phyloP scores from a whole-genome alignment of 1,140 invertebrate genomes.

The Octopus bimaculoides region DNA sequence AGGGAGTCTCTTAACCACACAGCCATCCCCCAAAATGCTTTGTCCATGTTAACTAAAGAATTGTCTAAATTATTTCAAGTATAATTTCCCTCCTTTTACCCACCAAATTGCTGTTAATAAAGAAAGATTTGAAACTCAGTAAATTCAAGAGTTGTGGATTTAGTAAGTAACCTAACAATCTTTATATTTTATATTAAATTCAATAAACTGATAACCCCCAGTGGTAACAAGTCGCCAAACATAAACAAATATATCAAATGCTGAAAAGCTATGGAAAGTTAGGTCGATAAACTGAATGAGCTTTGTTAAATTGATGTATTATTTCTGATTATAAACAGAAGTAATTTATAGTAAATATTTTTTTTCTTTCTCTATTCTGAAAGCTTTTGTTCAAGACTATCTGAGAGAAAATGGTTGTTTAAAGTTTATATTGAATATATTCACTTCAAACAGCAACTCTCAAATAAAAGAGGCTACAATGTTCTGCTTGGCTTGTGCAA shows the following conservation, averaged over 20 bases:
- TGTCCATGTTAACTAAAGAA: no score
- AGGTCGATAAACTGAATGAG: background rate
- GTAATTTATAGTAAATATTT: background rate
- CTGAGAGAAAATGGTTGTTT: background rate
- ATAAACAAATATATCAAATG: background rate
- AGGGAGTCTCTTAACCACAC: no score
- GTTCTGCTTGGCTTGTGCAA: background rate
- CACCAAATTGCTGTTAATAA: no score
- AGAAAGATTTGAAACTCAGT: no score
- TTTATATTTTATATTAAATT: background rate
- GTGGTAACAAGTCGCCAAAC: background rate
- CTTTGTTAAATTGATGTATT: background rate
- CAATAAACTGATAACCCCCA: background rate
- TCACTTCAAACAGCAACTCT: background rate
- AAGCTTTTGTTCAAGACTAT: background rate
- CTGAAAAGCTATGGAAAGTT: background rate
- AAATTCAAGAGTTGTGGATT: no score
- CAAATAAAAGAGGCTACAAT: background rate
- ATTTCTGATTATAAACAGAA: background rate
- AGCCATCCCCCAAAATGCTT: no score
- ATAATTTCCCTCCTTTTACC: no score
- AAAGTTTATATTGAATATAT: background rate
- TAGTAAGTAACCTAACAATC: no score
- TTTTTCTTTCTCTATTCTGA: background rate
- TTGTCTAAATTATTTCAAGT: no score